A percentile compares a stretch with the other conserved stretches of the same genome.
Conservation (phyloP, 2,113 vertebrate species). For the Seriola aureovittata region DNA sequence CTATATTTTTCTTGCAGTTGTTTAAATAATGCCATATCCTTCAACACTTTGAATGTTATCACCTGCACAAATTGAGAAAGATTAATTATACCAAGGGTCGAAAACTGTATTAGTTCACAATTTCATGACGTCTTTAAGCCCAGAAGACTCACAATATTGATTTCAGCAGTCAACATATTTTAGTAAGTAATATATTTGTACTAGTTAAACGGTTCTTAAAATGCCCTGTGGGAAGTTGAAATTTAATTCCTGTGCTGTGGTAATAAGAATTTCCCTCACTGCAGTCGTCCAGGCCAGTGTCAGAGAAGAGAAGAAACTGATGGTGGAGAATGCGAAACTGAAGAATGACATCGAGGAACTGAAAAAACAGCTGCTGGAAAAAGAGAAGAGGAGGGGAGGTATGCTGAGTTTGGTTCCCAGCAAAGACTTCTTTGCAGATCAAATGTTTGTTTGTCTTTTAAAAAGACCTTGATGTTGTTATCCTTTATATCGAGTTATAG, state of each 20-base stretch:
- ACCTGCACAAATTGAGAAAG: background rate
- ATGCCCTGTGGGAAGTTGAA: constrained; percentile 4
- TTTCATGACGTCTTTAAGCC: background rate
- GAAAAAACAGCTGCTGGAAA: constrained; percentile 92
- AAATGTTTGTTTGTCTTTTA: constrained; percentile 51
- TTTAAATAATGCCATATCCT: background rate
- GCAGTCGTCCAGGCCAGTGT: constrained; percentile 92
- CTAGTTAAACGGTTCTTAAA: constrained; percentile 4
- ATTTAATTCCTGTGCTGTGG: constrained; percentile 9
- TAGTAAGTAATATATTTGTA: background rate
- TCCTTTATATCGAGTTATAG: constrained; percentile 29
- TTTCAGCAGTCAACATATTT: background rate
- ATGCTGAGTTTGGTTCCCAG: constrained; percentile 41
- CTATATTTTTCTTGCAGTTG: background rate
- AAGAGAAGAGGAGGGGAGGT: constrained; percentile 95
- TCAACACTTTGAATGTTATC: background rate
- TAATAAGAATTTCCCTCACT: constrained; percentile 53
- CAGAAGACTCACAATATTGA: background rate
- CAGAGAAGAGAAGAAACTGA: constrained; percentile 96
- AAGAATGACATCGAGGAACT: constrained; percentile 95
- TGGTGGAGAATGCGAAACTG: constrained; percentile 95
- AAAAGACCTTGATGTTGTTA: constrained; percentile 58
- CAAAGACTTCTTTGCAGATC: constrained; percentile 18
- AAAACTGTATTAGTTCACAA: background rate
- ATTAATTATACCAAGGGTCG: background rate